phyloP scores from a whole-genome alignment of 2,888 invertebrate genomes.

The Oxystoma pomonae region DNA sequence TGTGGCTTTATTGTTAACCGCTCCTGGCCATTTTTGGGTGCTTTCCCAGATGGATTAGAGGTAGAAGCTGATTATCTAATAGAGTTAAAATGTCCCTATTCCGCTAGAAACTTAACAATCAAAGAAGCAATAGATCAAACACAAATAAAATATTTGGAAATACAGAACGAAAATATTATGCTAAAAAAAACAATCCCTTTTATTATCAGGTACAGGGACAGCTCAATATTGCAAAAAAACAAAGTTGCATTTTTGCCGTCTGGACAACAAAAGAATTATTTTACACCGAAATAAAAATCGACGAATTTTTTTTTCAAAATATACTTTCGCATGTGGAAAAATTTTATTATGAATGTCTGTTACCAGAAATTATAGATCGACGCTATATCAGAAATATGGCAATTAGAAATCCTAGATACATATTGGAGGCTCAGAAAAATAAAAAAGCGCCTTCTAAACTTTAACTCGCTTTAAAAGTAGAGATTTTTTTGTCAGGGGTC shows the following conservation, averaged over 20 bases:
- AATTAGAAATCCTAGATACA: too few relatives aligned
- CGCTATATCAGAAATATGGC: too few relatives aligned
- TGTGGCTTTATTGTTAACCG: conserved; percentile 17
- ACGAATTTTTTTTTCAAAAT: neutral
- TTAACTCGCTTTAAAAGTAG: too few relatives aligned
- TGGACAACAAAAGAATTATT: conserved; percentile 11
- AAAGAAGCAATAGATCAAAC: conserved; percentile 2
- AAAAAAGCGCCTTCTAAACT: too few relatives aligned
- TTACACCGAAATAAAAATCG: neutral
- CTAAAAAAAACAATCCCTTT: conserved; percentile 10
- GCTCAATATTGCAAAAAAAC: conserved; percentile 11
- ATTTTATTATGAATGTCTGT: conserved; percentile 6
- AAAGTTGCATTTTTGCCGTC: conserved; percentile 17
- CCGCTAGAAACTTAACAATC: neutral
- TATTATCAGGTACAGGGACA: conserved; percentile 19
- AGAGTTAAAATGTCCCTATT: conserved; percentile 18
- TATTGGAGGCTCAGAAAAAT: too few relatives aligned
- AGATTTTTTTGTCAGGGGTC: too few relatives aligned
- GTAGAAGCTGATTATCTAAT: conserved; percentile 11
- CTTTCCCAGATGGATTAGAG: conserved; percentile 21
- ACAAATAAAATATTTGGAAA: conserved; percentile 3
- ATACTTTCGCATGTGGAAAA: conserved; percentile 7
- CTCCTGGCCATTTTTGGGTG: conserved; percentile 13
- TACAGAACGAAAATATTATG: conserved; percentile 7
- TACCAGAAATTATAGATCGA: conserved; percentile 12